Percentiles rank a stretch among this genome's conserved stretches.
Evolutionary conservation across 2,113 vertebrate species (phyloP).

Genomic region (Glaucidium brasilianum): DNA sequence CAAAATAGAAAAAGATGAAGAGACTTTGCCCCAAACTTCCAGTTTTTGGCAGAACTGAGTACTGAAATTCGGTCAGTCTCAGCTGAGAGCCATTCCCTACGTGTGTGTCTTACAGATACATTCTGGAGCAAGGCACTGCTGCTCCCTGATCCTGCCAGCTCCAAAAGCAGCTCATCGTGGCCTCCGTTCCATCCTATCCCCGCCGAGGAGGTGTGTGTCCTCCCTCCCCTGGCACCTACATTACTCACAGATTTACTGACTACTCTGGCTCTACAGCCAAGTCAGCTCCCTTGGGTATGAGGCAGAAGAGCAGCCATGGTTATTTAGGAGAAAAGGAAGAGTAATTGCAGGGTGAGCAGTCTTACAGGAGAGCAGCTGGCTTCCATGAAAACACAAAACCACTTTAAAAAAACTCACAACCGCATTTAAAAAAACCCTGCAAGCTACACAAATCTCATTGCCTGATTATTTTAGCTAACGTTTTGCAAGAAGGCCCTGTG

Average conservation of each 20-base stretch:
- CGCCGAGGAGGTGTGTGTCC: background rate
- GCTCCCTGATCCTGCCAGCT: background rate
- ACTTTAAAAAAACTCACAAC: background rate
- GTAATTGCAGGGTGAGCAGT: background rate
- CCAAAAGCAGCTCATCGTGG: rapidly evolving
- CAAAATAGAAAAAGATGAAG: background rate
- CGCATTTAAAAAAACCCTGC: rapidly evolving
- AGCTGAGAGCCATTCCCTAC: background rate
- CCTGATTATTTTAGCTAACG: rapidly evolving
- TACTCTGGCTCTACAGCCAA: background rate
- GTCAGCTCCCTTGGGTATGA: background rate
- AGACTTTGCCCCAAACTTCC: background rate
- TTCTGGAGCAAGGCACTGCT: background rate
- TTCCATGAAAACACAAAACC: background rate
- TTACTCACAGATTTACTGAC: background rate
- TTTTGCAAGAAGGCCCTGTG: background rate
- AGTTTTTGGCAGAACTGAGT: background rate
- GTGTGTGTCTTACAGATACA: background rate
- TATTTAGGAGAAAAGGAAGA: background rate
- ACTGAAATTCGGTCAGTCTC: background rate
- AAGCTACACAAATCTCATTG: background rate
- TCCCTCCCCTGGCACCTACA: background rate
- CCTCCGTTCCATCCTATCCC: background rate
- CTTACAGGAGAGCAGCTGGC: background rate
- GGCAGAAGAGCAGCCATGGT: background rate